These are phyloP conservation scores for Atopsyche davidsoni DNA, from an alignment of 1,140 invertebrate genomes.

Conservation along the genomic window DNA sequence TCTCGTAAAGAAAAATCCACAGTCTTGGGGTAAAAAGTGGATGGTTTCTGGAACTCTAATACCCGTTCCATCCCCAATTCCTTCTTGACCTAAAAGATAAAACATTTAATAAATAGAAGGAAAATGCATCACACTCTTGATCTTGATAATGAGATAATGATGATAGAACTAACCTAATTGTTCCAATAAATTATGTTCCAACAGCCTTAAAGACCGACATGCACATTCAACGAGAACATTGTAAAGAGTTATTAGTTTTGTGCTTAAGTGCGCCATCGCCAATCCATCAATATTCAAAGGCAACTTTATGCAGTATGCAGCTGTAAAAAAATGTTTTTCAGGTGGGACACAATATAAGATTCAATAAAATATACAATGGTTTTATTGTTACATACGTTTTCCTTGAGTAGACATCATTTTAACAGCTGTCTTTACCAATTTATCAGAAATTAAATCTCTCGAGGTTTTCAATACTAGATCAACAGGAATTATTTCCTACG, in stretches of 20 bases:
- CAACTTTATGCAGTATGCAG: conserved; percentile 50
- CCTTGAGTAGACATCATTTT: conserved; percentile 49
- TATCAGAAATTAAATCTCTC: conserved; percentile 44
- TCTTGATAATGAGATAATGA: conserved; percentile 5
- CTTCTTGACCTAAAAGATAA: conserved; percentile 44
- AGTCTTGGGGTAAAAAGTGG: conserved; percentile 57
- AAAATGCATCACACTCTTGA: neutral
- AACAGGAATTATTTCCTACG: conserved; percentile 43
- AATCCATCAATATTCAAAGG: conserved; percentile 63
- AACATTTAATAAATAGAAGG: neutral
- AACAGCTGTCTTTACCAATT: conserved; percentile 45
- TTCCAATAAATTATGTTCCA: conserved; percentile 54
- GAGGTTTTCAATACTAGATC: conserved; percentile 45
- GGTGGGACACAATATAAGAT: too few species aligned
- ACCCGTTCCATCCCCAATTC: conserved; percentile 43
- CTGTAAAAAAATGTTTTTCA: conserved; percentile 39
- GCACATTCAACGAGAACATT: conserved; percentile 67
- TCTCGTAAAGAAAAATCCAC: conserved; percentile 70
- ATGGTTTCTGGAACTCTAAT: conserved; percentile 52
- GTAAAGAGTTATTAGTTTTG: conserved; percentile 58
- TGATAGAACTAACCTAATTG: conserved; percentile 43
- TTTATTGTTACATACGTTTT: conserved; percentile 41
- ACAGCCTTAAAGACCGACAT: conserved; percentile 58
- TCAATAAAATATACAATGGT: neutral
- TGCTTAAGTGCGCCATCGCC: conserved; percentile 60